Percentiles rank a stretch among this genome's conserved stretches.
Evolutionary conservation across 2,113 vertebrate genomes (phyloP).

Genomic region (Arizona elegans): DNA sequence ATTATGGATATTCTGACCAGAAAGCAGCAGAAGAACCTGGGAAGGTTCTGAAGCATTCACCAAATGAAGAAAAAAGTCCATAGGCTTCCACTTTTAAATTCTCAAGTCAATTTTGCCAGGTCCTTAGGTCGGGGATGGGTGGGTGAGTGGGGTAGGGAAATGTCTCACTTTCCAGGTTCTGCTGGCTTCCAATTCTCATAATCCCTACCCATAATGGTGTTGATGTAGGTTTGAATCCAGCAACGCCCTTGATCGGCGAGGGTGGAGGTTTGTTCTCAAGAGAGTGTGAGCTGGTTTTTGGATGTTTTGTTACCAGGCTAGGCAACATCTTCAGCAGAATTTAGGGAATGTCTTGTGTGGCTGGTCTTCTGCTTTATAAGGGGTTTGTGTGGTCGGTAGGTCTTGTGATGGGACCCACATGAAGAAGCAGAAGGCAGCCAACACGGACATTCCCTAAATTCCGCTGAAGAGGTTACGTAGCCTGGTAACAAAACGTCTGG

Average conservation of each 20-base stretch:
- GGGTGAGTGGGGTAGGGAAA: not conserved
- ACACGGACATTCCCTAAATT: not conserved
- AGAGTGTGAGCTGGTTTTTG: not conserved
- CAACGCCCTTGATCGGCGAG: not conserved
- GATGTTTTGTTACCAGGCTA: not conserved
- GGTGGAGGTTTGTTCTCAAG: not conserved
- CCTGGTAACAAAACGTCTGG: not conserved
- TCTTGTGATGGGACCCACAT: not conserved
- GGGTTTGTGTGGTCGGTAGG: not conserved
- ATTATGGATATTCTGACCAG: not conserved
- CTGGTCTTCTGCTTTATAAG: not conserved
- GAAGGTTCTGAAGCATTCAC: not conserved
- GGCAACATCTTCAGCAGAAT: not conserved
- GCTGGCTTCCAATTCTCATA: not conserved
- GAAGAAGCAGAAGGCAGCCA: not conserved
- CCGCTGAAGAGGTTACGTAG: not conserved
- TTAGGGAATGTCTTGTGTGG: not conserved
- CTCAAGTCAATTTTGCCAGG: not conserved
- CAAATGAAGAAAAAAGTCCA: not conserved
- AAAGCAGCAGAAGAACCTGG: not conserved
- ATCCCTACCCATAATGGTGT: not conserved
- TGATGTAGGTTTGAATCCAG: not conserved
- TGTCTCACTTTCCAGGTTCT: not conserved
- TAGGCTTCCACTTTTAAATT: not conserved
- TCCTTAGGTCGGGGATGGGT: not conserved